Base-by-base conservation (phyloP, 2,797 vertebrate species). In the Hafferia zeledoni region DNA sequence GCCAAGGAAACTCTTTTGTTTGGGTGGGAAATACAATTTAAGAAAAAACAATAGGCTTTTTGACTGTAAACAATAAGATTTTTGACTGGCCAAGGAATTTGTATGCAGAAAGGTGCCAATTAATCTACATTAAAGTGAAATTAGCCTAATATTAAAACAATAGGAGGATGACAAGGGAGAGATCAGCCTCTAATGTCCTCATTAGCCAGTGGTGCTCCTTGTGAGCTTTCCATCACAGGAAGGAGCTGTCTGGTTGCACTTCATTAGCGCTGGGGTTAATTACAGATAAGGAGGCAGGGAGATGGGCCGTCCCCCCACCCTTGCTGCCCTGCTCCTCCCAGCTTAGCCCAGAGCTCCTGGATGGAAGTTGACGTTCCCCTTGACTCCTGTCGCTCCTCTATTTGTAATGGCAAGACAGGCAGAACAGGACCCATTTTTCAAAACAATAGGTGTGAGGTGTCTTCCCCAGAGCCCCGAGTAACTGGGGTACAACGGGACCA, bases 181-280 rank as follows among this genome's bases (percentile, higher is more conserved):
- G 52, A 96, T 82, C 94, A 86, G 87, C 93, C 90, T 93, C 95
- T 97, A 97, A 97, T 85, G 87, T 97, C 94, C 97, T 97, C 96
- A 97, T 97, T 97, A 97, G 83, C 71, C 92, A 94, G 65, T 7
- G 49, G 53, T 83, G 95, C 94, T 96, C 75, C 83, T 96, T 35
- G 52, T 65, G 85, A 95, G 95, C 92, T 82, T 90, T 94, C 91
- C 71, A 31, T 94, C 94, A 91, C 24, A 59, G 71, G 95, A 82
- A 81, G 78, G 92, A 96, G 91, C 91, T 87, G 82, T 95, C 94
- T 97, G 80, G 96, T 87, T 83, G 90, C 95, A 81, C 96, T 96
- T 97, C 97, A 97, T 97, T 97, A 97, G 92, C 88, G 37, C 90
- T 17, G 49, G 94, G 95, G 97, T 97, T 98, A 98, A 98, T 97